Evolutionary conservation across 2,888 invertebrate genomes (phyloP).

Genomic region (Anticlea derivata): DNA sequence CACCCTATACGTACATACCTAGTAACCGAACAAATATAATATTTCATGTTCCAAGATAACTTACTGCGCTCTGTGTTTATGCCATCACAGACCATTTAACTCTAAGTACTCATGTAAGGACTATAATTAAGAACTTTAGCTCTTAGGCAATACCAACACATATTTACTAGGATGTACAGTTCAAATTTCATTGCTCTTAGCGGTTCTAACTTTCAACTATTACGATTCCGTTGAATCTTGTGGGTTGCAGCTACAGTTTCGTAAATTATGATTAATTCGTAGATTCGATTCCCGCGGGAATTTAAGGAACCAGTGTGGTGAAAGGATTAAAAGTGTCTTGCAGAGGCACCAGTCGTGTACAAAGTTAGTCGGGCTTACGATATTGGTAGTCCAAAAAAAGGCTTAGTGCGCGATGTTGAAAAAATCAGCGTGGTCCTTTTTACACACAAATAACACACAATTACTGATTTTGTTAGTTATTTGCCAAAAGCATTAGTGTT

Average conservation of each 20-base stretch:
- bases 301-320: too few species aligned
- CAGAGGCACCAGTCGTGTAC: too few species aligned
- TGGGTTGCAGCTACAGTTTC: conserved; percentile 44
- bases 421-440: too few species aligned
- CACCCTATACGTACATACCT: background rate
- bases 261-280: conserved; percentile 54
- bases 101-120: conserved; percentile 44
- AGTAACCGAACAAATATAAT: conserved; percentile 26
- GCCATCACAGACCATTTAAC: conserved; percentile 44
- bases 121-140: conserved; percentile 41
- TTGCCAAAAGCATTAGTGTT: background rate
- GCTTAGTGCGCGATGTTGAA: too few species aligned
- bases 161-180: conserved; percentile 24
- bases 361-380: too few species aligned
- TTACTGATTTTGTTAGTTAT: background rate
- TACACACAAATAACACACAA: background rate
- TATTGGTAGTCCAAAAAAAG: too few species aligned
- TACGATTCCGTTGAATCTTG: conserved; percentile 37
- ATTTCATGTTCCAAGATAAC: conserved; percentile 35
- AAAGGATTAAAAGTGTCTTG: too few species aligned
- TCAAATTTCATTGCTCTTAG: conserved; percentile 24
- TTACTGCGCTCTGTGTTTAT: conserved; percentile 37
- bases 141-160: conserved; percentile 20
- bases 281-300: too few species aligned
- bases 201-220: conserved; percentile 40